Base-by-base conservation (phyloP, 2,797 vertebrate genomes). In the Acridotheres tristis region DNA sequence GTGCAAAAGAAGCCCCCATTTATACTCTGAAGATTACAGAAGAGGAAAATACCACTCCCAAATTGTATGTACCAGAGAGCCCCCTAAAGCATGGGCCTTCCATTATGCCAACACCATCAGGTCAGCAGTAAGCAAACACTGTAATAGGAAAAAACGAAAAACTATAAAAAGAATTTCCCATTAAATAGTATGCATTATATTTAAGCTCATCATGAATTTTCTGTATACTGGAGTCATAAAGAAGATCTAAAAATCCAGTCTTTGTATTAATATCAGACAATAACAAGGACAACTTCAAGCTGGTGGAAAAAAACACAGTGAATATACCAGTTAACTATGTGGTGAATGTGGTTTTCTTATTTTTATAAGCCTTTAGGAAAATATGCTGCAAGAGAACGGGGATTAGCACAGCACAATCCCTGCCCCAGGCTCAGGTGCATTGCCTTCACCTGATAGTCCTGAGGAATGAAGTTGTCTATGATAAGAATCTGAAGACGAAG, bases 391-490 rank as follows among this genome's bases (percentile, higher is more conserved):
- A 67, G 59, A 83, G 42, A 85, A 48, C 10, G 4, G 20, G 72
- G 34, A 32, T 34, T 2, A 57, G 47, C 25, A 15, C 3, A 71
- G 36, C 30, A 34, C 11, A 43, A 23, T 2, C 18, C 27, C 36
- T 47, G 43, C 48, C 48, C 13, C 62, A 61, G 45, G 58, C 79
- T 63, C 38, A 36, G 9, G 43, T 10, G 34, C 57, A 84, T 6
- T 40, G 18, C 20, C 38, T 57, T 89, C 84, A 98, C 98, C 98
- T 99, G 99, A 96, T 99, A 99, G 94, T 99, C 99, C 95, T 99
- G 99, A 92, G 99, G 99, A 97, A 99, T 99, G 94, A 99, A 99
- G 96, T 98, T 99, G 97, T 99, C 99, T 85, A 99, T 99, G 96
- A 99, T 99, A 42, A 99, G 99, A 98, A 99, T 99, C 97, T 99